A percentile compares a stretch with the other conserved stretches of the same genome.
Evolutionary conservation across 64 coral and sea anemone genomes (phyloP).

Genomic region (Trachythela sp.): DNA sequence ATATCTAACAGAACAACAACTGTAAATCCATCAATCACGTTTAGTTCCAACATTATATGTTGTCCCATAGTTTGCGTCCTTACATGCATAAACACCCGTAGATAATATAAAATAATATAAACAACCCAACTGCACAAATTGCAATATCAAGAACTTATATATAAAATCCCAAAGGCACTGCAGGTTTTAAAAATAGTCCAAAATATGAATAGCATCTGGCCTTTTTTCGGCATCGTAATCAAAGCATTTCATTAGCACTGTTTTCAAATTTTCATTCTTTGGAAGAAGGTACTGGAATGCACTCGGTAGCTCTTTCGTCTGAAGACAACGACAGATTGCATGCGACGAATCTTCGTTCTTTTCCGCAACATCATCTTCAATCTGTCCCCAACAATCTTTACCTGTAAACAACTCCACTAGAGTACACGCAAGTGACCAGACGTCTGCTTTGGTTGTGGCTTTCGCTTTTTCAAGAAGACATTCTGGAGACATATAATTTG

Average conservation of each 20-base stretch:
- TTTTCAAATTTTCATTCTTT: neutral
- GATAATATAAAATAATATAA: no score
- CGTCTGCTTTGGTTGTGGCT: constrained; percentile 38
- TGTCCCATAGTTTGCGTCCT: no score
- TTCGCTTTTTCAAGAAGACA: constrained; percentile 32
- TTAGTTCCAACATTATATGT: no score
- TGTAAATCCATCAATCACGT: no score
- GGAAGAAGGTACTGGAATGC: neutral
- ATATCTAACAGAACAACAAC: no score
- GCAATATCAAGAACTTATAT: no score
- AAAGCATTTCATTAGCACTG: neutral
- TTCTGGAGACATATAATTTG: constrained; percentile 46
- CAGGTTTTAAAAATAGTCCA: constrained; percentile 6
- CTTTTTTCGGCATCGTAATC: constrained; percentile 9
- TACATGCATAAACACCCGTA: no score
- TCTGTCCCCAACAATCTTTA: constrained; percentile 28
- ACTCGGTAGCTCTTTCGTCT: neutral
- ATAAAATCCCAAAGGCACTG: no score
- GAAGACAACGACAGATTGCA: neutral
- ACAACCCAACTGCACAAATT: no score
- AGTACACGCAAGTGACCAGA: constrained; percentile 38
- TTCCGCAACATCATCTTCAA: neutral
- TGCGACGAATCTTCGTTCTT: neutral
- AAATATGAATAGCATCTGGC: constrained; percentile 32
- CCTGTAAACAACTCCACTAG: constrained; percentile 29